Evolutionary conservation across 1,140 invertebrate species (phyloP).

Genomic region (Drosophila tropicalis): DNA sequence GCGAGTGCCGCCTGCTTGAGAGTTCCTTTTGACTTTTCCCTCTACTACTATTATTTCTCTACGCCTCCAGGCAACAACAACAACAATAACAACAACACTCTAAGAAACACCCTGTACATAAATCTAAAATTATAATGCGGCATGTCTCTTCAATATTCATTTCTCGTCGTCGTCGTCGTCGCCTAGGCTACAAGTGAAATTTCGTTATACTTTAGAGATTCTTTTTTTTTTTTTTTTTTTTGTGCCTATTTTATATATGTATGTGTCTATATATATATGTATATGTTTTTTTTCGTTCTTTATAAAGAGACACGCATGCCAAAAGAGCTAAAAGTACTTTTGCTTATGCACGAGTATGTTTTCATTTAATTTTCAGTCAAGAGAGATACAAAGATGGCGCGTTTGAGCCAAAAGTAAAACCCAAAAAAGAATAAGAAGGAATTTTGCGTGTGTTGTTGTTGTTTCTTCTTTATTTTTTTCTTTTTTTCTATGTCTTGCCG

Average conservation of each 20-base stretch:
- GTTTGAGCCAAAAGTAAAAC: conserved; percentile 47
- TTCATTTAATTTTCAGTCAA: conserved; percentile 78
- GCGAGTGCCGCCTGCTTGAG: background rate
- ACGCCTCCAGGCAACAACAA: conserved; percentile 14
- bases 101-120: conserved; percentile 68
- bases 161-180: conserved; percentile 35
- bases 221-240: conserved; percentile 32
- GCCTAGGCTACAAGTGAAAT: conserved; percentile 57
- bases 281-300: conserved; percentile 25
- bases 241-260: background rate
- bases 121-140: conserved; percentile 74
- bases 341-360: conserved; percentile 63
- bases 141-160: conserved; percentile 61
- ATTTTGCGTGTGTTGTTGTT: background rate
- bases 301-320: conserved; percentile 61
- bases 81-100: conserved; percentile 13
- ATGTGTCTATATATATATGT: background rate
- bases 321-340: conserved; percentile 65
- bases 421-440: conserved; percentile 4
- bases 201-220: conserved; percentile 65
- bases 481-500: conserved; percentile 24
- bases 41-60: background rate
- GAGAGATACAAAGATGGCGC: conserved; percentile 68
- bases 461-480: background rate
- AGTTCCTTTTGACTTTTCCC: conserved; percentile 4